A percentile compares a stretch with the other conserved stretches of the same genome.
Evolutionary conservation across 37 sponge, comb jelly and placozoan genomes (phyloP).

Genomic region (Axinella damicornis): DNA sequence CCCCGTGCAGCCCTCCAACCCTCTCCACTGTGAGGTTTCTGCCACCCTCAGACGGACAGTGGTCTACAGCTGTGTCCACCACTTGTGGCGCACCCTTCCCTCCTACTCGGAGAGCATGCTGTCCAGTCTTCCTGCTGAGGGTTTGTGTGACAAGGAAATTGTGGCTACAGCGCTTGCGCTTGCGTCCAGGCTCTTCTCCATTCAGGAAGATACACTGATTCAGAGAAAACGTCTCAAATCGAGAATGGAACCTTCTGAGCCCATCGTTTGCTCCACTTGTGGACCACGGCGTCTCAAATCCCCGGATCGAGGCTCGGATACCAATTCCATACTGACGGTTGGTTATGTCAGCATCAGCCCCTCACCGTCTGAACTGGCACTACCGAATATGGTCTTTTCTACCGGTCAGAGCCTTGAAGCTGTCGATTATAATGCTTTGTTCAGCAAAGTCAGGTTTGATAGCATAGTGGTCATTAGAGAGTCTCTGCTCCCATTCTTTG

Average conservation of each 20-base stretch:
- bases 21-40: slow-evolving; percentile 16
- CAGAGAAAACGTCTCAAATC: not conserved
- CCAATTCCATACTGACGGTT: not conserved
- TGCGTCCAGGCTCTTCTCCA: slow-evolving; percentile 3
- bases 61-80: slow-evolving; percentile 19
- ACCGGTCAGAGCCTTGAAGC: not conserved
- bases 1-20: not conserved
- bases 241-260: not conserved
- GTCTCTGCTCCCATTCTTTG: slow-evolving; percentile 38
- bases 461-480: slow-evolving; percentile 24
- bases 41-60: slow-evolving; percentile 10
- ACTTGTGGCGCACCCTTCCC: slow-evolving; percentile 39
- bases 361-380: slow-evolving; percentile 55
- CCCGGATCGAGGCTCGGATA: not conserved
- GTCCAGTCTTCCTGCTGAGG: not conserved
- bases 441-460: not conserved
- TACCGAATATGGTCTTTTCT: slow-evolving; percentile 13
- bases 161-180: slow-evolving; percentile 33
- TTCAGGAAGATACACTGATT: not conserved
- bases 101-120: slow-evolving; percentile 24
- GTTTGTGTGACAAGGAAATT: not conserved
- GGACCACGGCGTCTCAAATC: not conserved
- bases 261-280: not conserved
- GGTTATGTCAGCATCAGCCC: slow-evolving; percentile 62
- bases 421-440: not conserved